Evolutionary conservation across 2,888 invertebrate species (phyloP), one percentile per base, ranked within the genome.

Genomic region (Pristionchus fissidentatus): DNA sequence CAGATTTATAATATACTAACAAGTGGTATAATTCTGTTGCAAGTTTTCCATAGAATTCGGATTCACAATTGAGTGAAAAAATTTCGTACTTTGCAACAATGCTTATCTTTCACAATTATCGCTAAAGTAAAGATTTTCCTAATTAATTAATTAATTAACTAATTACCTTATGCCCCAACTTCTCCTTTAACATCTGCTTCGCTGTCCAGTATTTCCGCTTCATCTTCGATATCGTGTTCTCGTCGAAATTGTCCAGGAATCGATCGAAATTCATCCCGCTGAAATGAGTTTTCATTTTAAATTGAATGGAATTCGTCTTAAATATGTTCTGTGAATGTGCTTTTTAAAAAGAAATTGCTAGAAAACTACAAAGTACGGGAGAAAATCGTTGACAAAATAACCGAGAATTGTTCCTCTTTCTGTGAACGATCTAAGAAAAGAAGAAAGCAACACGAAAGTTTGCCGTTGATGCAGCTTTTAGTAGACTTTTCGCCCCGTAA

Each of bases 151-250:
- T n/a, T n/a, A n/a, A n/a, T n/a, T n/a, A n/a, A n/a, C 55, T 19
- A 19, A 10, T 73, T 32, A 87, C 89, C 85, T 89, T 90, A 75
- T 89, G 89, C 19, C 91, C 90, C 57, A 91, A 62, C 84, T 91
- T 91, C 3, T 86, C 87, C 66, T 90, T 75, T 38, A 91, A 81
- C 75, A 96, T 95, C 93, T 98, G 98, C 93, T 98, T 98, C 10
- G 98, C 98, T 84, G 98, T 96, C 98, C 98, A 99, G 93, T 96
- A 98, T 90, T 97, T 97, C 93, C 97, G 96, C 93, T 97, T 96
- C 95, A 97, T 87, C 22, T 88, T 88, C 60, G 87, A 84, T 10
- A 89, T 85, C 5, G 91, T 89, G 35, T 88, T 87, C 60, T 91
- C 91, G 84, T 88, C 88, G 49, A 89, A 84, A 7, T 87, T 84